Conservation (phyloP, 2,888 invertebrate genomes). For the Pogonocherus hispidulus region DNA sequence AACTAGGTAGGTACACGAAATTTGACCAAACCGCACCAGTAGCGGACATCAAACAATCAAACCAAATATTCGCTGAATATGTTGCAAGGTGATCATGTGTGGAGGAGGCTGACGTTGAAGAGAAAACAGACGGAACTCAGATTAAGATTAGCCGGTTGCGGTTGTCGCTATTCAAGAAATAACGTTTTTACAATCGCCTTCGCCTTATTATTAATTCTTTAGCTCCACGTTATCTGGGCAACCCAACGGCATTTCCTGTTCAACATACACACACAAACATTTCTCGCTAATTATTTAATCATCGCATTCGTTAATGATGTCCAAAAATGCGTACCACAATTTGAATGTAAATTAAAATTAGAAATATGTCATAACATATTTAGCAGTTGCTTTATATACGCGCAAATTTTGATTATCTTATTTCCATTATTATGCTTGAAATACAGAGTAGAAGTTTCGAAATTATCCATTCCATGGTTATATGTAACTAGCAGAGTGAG, state of each 20-base stretch:
- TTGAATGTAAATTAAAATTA: constrained; percentile 38
- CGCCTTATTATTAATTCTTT: constrained; percentile 12
- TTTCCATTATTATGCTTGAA: constrained; percentile 70
- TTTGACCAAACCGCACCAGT: constrained; percentile 49
- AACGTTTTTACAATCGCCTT: background rate
- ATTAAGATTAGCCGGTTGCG: background rate
- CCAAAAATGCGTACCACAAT: background rate
- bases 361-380: constrained; percentile 43
- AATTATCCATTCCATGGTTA: constrained; percentile 71
- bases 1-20: constrained; percentile 33
- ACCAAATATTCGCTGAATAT: constrained; percentile 25
- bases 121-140: constrained; percentile 3
- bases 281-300: constrained; percentile 17
- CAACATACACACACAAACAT: constrained; percentile 6
- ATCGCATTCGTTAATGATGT: background rate
- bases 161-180: background rate
- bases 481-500: constrained; percentile 68
- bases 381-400: constrained; percentile 55
- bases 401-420: constrained; percentile 70
- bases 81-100: constrained; percentile 14
- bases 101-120: background rate
- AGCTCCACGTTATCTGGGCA: constrained; percentile 15
- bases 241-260: constrained; percentile 26
- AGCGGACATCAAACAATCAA: constrained; percentile 7
- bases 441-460: constrained; percentile 71